phyloP scores from a whole-genome alignment of 2,888 invertebrate genomes.

The Isoperla grammatica region DNA sequence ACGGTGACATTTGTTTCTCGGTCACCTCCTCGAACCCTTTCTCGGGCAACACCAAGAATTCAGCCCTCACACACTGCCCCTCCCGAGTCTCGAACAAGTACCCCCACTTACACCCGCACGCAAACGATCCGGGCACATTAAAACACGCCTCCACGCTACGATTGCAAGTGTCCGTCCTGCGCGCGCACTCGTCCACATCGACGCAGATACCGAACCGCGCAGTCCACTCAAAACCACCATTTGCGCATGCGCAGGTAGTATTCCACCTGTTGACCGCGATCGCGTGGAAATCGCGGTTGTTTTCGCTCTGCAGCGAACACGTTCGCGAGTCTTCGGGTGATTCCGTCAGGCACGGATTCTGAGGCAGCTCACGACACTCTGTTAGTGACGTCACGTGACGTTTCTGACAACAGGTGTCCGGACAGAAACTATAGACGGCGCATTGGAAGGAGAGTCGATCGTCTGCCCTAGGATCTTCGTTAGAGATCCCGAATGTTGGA shows the following conservation, averaged over 20 bases:
- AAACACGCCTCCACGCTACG: conserved; percentile 48
- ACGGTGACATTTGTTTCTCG: too few species aligned
- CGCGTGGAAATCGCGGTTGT: conserved; percentile 47
- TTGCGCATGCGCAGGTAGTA: conserved; percentile 52
- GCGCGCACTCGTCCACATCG: conserved; percentile 53
- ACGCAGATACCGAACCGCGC: conserved; percentile 57
- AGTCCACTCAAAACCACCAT: conserved; percentile 52
- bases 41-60: conserved; percentile 31
- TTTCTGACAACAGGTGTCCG: conserved; percentile 53
- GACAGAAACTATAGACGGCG: conserved; percentile 60
- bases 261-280: conserved; percentile 56
- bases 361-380: conserved; percentile 44
- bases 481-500: conserved; percentile 42
- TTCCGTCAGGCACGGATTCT: conserved; percentile 51
- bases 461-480: conserved; percentile 53
- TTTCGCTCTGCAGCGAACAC: conserved; percentile 25
- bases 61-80: conserved; percentile 37
- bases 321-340: conserved; percentile 35
- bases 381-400: conserved; percentile 44
- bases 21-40: too few species aligned
- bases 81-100: conserved; percentile 39
- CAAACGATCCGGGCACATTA: conserved; percentile 50
- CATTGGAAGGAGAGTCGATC: conserved; percentile 52
- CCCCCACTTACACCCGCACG: conserved; percentile 51
- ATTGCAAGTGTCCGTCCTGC: conserved; percentile 42